Conservation (phyloP, 2,888 invertebrate species). For the Timandra comae region DNA sequence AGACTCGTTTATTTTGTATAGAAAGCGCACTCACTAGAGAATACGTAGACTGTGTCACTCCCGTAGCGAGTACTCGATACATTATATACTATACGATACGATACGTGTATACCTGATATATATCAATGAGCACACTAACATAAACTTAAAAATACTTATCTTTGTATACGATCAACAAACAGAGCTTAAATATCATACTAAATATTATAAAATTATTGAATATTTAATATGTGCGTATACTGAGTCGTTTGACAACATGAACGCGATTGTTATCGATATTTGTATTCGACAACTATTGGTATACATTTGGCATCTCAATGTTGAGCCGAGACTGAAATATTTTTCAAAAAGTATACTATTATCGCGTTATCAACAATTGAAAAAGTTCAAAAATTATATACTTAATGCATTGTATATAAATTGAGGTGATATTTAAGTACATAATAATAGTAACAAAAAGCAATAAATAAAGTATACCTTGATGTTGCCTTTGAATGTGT, state of each 20-base stretch:
- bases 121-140: constrained; percentile 56
- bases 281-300: constrained; percentile 8
- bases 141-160: constrained; percentile 47
- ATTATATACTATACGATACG: constrained; percentile 11
- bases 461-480: constrained; percentile 77
- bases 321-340: constrained; percentile 52
- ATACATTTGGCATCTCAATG: constrained; percentile 18
- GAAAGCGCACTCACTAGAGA: constrained; percentile 62
- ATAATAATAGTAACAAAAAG: constrained; percentile 70
- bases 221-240: constrained; percentile 47
- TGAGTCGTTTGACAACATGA: constrained; percentile 31
- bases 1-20: constrained; percentile 32
- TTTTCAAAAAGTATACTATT: constrained; percentile 41
- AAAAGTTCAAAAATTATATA: constrained; percentile 55
- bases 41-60: constrained; percentile 50
- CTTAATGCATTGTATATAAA: constrained; percentile 56
- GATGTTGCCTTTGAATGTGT: constrained; percentile 71
- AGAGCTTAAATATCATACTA: constrained; percentile 68
- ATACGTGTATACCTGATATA: constrained; percentile 24
- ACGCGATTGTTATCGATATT: constrained; percentile 20
- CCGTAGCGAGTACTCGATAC: constrained; percentile 39
- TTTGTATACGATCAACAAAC: constrained; percentile 74
- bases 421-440: constrained; percentile 71
- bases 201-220: constrained; percentile 43
- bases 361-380: constrained; percentile 35